Percentiles rank a stretch among this genome's conserved stretches.
Evolutionary conservation across 2,113 vertebrate genomes (phyloP).

Genomic region (Hydropotes inermis): DNA sequence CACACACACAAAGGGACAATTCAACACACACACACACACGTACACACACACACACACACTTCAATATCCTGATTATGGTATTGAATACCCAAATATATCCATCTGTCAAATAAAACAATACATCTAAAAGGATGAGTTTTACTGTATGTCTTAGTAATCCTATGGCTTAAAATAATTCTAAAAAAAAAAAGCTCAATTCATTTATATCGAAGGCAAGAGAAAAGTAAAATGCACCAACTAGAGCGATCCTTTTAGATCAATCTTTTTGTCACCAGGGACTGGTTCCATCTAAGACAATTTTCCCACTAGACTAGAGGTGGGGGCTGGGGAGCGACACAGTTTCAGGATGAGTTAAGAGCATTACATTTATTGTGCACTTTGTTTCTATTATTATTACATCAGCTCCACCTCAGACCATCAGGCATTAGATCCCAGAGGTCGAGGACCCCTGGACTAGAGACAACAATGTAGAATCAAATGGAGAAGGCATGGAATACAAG

Average conservation of each 20-base stretch:
- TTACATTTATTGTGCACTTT: neutral
- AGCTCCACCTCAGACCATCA: neutral
- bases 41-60: no score
- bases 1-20: neutral
- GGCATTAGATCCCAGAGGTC: neutral
- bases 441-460: neutral
- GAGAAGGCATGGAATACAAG: neutral
- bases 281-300: neutral
- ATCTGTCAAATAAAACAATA: neutral
- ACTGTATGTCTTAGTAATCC: neutral
- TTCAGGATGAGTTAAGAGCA: neutral
- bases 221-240: neutral
- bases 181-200: neutral
- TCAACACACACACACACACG: neutral
- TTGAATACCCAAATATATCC: neutral
- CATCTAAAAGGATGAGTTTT: neutral
- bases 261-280: neutral
- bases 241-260: accelerated
- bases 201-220: neutral
- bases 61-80: neutral
- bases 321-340: neutral
- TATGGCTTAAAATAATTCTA: neutral
- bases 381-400: neutral
- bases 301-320: neutral
- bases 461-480: neutral